Evolutionary conservation across 2,888 invertebrate genomes (phyloP).

Genomic region (Patella ulyssiponensis): DNA sequence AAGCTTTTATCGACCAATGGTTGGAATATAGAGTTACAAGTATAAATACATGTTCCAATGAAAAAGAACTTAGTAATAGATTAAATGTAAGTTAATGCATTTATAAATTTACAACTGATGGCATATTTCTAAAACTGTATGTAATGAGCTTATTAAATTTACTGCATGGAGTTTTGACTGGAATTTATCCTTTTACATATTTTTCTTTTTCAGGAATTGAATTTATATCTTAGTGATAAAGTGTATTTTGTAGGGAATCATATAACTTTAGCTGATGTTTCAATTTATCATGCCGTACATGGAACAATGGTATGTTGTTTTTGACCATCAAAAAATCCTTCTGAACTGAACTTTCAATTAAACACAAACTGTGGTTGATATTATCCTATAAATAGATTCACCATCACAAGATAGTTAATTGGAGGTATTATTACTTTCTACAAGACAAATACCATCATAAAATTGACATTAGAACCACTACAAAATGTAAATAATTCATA

Average conservation of each 20-base stretch:
- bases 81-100: slow-evolving; percentile 23
- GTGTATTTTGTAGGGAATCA: slow-evolving; percentile 59
- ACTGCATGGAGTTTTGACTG: neutral
- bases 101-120: neutral
- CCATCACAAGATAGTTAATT: too few relatives aligned
- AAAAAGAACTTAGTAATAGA: slow-evolving; percentile 37
- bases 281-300: slow-evolving; percentile 59
- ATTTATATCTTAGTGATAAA: slow-evolving; percentile 58
- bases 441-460: too few relatives aligned
- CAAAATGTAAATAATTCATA: too few relatives aligned
- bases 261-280: slow-evolving; percentile 59
- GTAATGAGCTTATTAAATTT: neutral
- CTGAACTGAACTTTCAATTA: neutral
- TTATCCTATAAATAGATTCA: too few relatives aligned
- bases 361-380: too few relatives aligned
- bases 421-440: too few relatives aligned
- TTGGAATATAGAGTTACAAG: slow-evolving; percentile 59
- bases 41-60: slow-evolving; percentile 49
- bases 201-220: slow-evolving; percentile 58
- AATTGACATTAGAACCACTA: too few relatives aligned
- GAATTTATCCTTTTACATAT: neutral
- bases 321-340: neutral
- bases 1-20: slow-evolving; percentile 64
- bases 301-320: slow-evolving; percentile 55
- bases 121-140: neutral